Conservation (phyloP, 2,797 vertebrate species). For the Tangara arthus region DNA sequence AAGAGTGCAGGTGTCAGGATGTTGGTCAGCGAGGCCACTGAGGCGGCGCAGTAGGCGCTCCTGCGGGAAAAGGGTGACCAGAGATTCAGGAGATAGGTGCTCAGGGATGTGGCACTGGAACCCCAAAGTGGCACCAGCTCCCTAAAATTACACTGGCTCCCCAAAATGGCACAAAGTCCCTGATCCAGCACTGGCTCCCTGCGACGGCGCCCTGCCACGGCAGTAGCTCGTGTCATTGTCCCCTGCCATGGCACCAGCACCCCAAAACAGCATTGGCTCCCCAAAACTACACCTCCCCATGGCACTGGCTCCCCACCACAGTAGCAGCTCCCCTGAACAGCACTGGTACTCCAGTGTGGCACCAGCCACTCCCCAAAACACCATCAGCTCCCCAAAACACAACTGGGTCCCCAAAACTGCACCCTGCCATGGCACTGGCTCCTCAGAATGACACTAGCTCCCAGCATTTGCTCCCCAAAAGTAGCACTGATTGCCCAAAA, state of each 20-base stretch:
- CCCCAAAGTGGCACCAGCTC: background rate
- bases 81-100: background rate
- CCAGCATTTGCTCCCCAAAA: background rate
- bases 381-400: background rate
- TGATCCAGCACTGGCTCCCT: background rate
- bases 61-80: conserved; percentile 54
- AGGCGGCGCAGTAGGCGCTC: conserved; percentile 92
- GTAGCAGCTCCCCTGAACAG: background rate
- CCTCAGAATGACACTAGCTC: background rate
- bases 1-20: conserved; percentile 85
- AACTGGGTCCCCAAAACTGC: background rate
- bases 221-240: background rate
- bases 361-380: background rate
- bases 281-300: background rate
- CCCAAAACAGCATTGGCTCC: background rate
- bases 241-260: background rate
- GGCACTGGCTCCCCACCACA: background rate
- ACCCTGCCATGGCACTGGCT: background rate
- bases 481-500: background rate
- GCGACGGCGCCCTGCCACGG: rapidly evolving
- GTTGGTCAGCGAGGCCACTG: conserved; percentile 90
- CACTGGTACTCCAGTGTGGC: background rate
- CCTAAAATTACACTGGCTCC: background rate
- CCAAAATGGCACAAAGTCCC: background rate
- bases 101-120: background rate